Percentiles rank a stretch among this genome's conserved stretches.
These are phyloP conservation scores for Limnothrissa miodon DNA, from an alignment of 2,113 vertebrate genomes.

Conservation along the genomic window DNA sequence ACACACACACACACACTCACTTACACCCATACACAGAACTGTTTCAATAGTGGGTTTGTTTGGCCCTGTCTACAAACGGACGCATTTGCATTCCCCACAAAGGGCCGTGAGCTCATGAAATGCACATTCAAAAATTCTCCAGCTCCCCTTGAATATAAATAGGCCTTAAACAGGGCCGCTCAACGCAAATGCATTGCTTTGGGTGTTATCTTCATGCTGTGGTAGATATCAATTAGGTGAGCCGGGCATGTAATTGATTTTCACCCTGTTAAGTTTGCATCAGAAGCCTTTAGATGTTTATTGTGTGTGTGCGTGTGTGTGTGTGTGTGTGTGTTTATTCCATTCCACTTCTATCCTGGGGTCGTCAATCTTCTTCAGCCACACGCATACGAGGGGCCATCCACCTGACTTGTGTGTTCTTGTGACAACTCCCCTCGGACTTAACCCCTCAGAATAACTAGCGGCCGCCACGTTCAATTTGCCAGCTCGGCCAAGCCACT, in stretches of 20 bases:
- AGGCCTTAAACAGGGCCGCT: conserved; percentile 45
- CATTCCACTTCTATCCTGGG: background rate
- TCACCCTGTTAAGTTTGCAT: conserved; percentile 66
- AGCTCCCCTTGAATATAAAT: conserved; percentile 46
- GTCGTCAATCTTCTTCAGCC: background rate
- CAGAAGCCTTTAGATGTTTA: conserved; percentile 55
- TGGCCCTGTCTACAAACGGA: background rate
- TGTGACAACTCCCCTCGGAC: background rate
- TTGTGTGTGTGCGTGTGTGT: conserved; percentile 3
- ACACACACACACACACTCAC: background rate
- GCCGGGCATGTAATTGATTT: conserved; percentile 76
- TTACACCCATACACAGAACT: background rate
- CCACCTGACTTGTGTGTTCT: background rate
- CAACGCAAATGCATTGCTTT: conserved; percentile 51
- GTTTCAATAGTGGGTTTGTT: background rate
- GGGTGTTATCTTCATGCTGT: conserved; percentile 66
- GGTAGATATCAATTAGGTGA: conserved; percentile 74
- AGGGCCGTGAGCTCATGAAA: conserved; percentile 32
- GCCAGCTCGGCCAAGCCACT: background rate
- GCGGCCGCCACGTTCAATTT: background rate
- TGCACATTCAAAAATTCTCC: conserved; percentile 47
- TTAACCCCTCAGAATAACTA: background rate
- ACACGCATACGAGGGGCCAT: background rate
- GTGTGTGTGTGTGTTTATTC: conserved; percentile 1
- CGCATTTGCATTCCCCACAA: conserved; percentile 20